Conservation (phyloP, 2,113 vertebrate genomes). For the Heloderma charlesbogerti region DNA sequence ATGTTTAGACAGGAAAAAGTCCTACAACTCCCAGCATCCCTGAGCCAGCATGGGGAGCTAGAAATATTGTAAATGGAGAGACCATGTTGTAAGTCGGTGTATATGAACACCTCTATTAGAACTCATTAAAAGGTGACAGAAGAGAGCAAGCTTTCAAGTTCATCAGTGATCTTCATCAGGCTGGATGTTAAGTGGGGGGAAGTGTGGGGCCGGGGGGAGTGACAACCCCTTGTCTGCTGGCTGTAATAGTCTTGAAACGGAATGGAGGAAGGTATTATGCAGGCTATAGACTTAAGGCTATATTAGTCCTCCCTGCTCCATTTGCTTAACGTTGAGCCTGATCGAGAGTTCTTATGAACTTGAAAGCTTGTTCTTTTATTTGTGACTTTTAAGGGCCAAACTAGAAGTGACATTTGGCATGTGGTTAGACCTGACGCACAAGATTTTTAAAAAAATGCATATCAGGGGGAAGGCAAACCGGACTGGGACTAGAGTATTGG, state of each 20-base stretch:
- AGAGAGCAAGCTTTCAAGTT: not conserved
- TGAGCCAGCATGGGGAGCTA: too few relatives aligned
- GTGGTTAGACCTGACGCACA: not conserved
- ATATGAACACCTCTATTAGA: not conserved
- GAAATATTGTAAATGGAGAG: too few relatives aligned
- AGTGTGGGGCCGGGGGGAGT: too few relatives aligned
- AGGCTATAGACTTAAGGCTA: too few relatives aligned
- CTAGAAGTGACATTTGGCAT: too few relatives aligned
- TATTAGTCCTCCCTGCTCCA: too few relatives aligned
- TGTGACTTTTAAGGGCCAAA: too few relatives aligned
- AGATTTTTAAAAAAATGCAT: not conserved
- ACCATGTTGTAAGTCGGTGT: too few relatives aligned
- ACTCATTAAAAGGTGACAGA: not conserved
- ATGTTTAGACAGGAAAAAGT: too few relatives aligned
- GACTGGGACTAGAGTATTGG: not conserved
- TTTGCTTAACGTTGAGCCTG: not conserved
- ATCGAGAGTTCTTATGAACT: not conserved
- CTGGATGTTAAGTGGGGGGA: not conserved
- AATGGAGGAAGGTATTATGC: not conserved
- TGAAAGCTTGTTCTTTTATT: too few relatives aligned
- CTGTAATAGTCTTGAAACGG: not conserved
- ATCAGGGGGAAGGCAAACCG: not conserved
- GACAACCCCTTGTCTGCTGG: not conserved
- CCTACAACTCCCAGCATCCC: too few relatives aligned
- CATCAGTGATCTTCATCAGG: not conserved